phyloP scores from a whole-genome alignment of 1,140 invertebrate genomes.

The Bombus huntii region DNA sequence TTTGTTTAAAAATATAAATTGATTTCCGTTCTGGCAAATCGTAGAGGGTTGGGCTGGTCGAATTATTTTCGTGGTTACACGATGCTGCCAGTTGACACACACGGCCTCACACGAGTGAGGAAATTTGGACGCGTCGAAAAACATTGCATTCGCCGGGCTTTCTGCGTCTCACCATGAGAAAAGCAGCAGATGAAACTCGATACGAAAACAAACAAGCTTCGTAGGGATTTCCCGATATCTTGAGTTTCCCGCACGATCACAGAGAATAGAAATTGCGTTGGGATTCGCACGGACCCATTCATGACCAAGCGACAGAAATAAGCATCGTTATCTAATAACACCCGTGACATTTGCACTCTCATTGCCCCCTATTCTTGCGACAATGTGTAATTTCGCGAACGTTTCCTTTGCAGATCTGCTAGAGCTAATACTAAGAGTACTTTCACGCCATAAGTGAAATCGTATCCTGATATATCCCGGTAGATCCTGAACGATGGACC shows the following conservation, averaged over 20 bases:
- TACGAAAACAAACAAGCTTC: background rate
- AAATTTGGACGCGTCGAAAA: slow-evolving; percentile 11
- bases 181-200: background rate
- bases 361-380: no score
- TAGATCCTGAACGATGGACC: no score
- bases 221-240: background rate
- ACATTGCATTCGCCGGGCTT: background rate
- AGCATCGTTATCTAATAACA: no score
- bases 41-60: background rate
- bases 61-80: slow-evolving; percentile 35
- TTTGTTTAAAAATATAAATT: no score
- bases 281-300: background rate
- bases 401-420: no score
- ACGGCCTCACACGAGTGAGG: no score
- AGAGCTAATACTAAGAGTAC: no score
- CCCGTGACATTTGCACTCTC: no score
- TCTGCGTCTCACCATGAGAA: background rate
- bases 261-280: background rate
- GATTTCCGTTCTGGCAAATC: no score
- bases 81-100: slow-evolving; percentile 14
- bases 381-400: no score
- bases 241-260: background rate
- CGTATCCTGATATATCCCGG: no score
- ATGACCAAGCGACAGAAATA: background rate
- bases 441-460: no score